These are phyloP conservation scores for Panulirus ornatus DNA, from an alignment of 1,140 invertebrate species.

Conservation along the genomic window DNA sequence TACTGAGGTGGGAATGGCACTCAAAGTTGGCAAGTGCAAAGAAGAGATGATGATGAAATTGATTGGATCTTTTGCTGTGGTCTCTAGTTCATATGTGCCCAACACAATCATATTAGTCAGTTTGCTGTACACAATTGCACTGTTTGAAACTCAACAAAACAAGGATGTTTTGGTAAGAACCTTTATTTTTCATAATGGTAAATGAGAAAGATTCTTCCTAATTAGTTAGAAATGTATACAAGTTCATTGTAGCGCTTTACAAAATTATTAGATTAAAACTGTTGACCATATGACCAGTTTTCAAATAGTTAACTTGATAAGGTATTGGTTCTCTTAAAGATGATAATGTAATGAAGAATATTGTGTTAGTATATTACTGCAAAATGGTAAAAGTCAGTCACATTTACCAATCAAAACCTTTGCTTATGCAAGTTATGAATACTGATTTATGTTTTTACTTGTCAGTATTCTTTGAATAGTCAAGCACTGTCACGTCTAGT, in stretches of 20 bases:
- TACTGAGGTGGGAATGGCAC: constrained; percentile 39
- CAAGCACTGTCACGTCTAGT: constrained; percentile 4
- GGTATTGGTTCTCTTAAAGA: no score
- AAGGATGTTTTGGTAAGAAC: constrained; percentile 13
- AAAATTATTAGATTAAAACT: no score
- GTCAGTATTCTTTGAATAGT: neutral
- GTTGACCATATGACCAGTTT: no score
- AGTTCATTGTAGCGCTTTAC: no score
- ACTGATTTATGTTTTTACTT: neutral
- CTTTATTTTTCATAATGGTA: neutral
- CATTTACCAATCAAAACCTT: no score
- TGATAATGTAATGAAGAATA: no score
- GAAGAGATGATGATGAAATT: constrained; percentile 60
- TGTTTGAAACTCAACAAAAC: constrained; percentile 19
- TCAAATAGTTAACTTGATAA: no score
- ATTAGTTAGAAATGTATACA: no score
- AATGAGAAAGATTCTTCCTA: neutral
- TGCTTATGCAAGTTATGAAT: no score
- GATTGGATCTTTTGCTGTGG: neutral
- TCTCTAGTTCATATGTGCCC: neutral
- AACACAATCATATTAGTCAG: constrained; percentile 45
- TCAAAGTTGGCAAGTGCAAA: constrained; percentile 32
- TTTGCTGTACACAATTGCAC: constrained; percentile 12
- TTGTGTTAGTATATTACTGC: no score
- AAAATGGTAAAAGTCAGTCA: no score